Base-by-base conservation (phyloP, 2,797 vertebrate species). In the Danio kyathit region DNA sequence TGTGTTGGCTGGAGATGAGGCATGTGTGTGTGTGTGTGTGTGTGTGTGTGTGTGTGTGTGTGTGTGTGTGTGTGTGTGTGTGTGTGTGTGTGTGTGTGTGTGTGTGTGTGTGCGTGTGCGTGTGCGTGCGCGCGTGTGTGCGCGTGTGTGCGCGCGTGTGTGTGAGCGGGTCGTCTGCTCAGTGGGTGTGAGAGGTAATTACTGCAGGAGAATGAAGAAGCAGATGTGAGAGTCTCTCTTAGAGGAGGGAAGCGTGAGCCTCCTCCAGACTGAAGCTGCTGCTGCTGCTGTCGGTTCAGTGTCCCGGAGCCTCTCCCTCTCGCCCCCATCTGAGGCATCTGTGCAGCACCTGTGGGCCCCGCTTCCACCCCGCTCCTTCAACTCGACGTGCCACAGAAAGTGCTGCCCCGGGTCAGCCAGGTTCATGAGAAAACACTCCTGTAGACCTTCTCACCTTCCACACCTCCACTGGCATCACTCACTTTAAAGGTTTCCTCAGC, bases 401-500 rank as follows among this genome's bases (percentile, higher is more conserved):
- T 81, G 87, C 74, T 61, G 86, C 86, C 87, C 82, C 76, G 81
- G 92, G 92, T 92, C 91, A 89, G 38, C 8, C 82, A 67, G 85
- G 90, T 93, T 90, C 91, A 86, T 93, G 95, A 95, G 94, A 96
- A 95, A 88, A 75, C 87, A 83, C 87, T 7, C 0, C 57, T 52
- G 85, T 84, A 83, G 86, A 89, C 86, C 93, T 96, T 95, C 95
- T 95, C 95, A 95, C 95, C 94, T 94, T 91, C 84, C 75, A 76
- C 83, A 76, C 63, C 72, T 69, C 13, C 0, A 60, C 19, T 29
- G 74, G 76, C 70, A 85, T 92, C 88, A 85, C 82, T 75, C 80
- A 92, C 92, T 89, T 92, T 90, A 91, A 93, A 90, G 88, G 88
- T 84, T 83, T 91, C 88, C 84, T 88, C 71, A 21, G 86, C 84